A percentile compares a stretch with the other conserved stretches of the same genome.
Evolutionary conservation across 2,888 invertebrate genomes (phyloP).

Genomic region (Taphrorychus bicolor): DNA sequence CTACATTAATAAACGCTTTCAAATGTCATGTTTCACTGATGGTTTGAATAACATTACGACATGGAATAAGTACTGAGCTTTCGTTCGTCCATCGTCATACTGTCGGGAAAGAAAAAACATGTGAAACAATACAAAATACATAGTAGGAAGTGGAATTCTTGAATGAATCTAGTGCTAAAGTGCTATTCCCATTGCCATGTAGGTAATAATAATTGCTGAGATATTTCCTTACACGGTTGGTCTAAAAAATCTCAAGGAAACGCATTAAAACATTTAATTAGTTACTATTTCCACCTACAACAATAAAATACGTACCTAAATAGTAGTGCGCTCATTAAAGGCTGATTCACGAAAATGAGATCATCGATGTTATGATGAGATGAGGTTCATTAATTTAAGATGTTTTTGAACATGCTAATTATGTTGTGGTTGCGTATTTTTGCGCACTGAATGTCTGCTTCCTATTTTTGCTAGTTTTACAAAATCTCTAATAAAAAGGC

Average conservation of each 20-base stretch:
- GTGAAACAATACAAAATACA: not conserved
- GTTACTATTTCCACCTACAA: not conserved
- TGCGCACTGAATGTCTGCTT: no score
- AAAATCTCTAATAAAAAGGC: no score
- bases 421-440: not conserved
- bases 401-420: constrained; percentile 1
- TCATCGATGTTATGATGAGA: not conserved
- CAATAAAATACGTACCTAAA: no score
- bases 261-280: not conserved
- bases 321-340: not conserved
- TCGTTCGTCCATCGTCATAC: no score
- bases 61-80: not conserved
- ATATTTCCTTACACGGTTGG: not conserved
- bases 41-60: constrained; percentile 14
- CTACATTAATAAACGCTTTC: constrained; percentile 25
- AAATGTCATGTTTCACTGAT: constrained; percentile 20
- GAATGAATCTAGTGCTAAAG: no score
- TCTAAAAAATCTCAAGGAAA: not conserved
- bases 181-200: no score
- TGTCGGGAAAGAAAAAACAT: not conserved
- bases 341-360: constrained; percentile 4
- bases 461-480: no score
- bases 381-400: not conserved
- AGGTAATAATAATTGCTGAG: no score
- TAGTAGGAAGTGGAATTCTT: not conserved